Percentiles rank a stretch among this genome's conserved stretches.
Conservation (phyloP, 2,888 invertebrate species). For the Bimastos eiseni region DNA sequence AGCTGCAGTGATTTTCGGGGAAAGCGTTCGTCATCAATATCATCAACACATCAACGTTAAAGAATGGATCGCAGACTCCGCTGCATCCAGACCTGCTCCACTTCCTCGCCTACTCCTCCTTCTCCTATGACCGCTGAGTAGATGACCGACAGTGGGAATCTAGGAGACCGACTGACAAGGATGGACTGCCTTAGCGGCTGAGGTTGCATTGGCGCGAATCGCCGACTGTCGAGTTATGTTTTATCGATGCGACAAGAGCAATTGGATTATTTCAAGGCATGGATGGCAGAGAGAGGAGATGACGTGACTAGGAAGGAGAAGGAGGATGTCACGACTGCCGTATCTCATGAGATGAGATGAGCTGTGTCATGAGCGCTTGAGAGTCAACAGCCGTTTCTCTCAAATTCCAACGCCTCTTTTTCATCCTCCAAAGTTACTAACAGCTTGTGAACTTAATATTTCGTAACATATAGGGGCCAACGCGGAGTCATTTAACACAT, state of each 20-base stretch:
- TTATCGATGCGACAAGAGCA: background rate
- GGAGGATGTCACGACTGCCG: background rate
- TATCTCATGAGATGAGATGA: background rate
- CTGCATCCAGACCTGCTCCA: background rate
- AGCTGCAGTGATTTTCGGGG: background rate
- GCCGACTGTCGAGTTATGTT: background rate
- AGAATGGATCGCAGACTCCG: background rate
- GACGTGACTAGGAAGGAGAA: background rate
- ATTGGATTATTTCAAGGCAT: background rate
- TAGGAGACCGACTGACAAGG: background rate
- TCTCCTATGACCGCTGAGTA: background rate
- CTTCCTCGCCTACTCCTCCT: background rate
- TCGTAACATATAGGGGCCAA: too few relatives aligned
- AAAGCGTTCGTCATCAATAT: conserved; percentile 13
- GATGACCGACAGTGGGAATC: background rate
- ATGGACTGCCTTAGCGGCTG: background rate
- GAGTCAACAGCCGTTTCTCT: too few relatives aligned
- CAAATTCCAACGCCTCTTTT: too few relatives aligned
- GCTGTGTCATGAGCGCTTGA: too few relatives aligned
- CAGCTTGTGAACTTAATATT: too few relatives aligned
- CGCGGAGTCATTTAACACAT: too few relatives aligned
- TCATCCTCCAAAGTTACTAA: too few relatives aligned
- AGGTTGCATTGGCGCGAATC: background rate
- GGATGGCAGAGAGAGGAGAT: background rate
- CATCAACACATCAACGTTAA: background rate